phyloP scores from a whole-genome alignment of 2,113 vertebrate species.

The Entosphenus tridentatus region DNA sequence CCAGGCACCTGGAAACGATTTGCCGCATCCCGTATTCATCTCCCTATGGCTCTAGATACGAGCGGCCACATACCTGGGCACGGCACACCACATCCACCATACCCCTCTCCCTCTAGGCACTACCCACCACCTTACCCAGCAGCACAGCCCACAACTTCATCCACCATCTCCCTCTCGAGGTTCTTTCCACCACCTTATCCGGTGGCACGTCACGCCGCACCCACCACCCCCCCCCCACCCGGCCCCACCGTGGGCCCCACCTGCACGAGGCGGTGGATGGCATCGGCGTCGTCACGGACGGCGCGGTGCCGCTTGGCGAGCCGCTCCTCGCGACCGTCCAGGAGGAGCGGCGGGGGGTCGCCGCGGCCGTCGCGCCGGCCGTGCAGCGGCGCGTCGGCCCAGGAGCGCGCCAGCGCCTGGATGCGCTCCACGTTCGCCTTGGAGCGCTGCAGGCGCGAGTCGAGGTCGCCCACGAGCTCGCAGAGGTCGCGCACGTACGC shows the following conservation, averaged over 20 bases:
- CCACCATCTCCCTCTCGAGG: no score
- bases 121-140: no score
- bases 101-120: no score
- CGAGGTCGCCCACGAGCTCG: slow-evolving; percentile 19
- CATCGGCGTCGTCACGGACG: slow-evolving; percentile 26
- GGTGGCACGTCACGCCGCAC: no score
- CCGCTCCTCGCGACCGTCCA: slow-evolving; percentile 28
- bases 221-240: no score
- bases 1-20: no score
- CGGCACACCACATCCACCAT: no score
- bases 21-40: no score
- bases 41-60: no score
- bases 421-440: slow-evolving; percentile 27
- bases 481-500: slow-evolving; percentile 24
- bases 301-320: slow-evolving; percentile 24
- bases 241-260: slow-evolving; percentile 14
- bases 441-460: slow-evolving; percentile 20
- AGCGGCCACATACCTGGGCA: no score
- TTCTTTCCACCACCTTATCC: no score
- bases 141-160: no score
- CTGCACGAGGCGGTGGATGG: slow-evolving; percentile 30
- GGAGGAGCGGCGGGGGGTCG: slow-evolving; percentile 18
- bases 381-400: slow-evolving; percentile 27
- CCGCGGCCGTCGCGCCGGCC: slow-evolving; percentile 32
- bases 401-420: slow-evolving; percentile 25